Base-by-base conservation (phyloP, 2,113 vertebrate species). In the Brachirus orientalis region DNA sequence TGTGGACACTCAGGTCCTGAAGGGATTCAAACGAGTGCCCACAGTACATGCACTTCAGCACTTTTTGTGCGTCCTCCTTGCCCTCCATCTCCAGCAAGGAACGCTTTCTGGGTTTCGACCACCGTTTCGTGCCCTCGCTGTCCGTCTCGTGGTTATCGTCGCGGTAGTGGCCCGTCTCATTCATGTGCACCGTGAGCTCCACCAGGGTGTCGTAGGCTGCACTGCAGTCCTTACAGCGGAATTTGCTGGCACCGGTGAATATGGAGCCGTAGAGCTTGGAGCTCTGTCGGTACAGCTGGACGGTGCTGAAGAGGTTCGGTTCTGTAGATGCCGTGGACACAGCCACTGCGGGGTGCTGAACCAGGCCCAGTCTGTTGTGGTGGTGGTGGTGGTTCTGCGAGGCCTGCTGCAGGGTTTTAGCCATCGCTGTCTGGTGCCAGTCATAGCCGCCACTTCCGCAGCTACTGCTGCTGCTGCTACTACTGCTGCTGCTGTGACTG, bases 11-110 rank as follows among this genome's bases (percentile, higher is more conserved):
- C 78, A 99, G 86, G 92, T 99, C 98, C 89, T 99, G 98, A 51
- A 99, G 95, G 68, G 97, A 99, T 93, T 99, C 97, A 78, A 99
- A 99, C 28, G 97, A 98, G 92, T 99, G 98, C 60, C 98, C 98
- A 66, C 98, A 99, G 92, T 99, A 99, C 97, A 99, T 98, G 87
- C 97, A 99, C 86, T 99, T 99, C 18, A 99, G 90, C 57, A 99
- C 98, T 86, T 99, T 99, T 90, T 99, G 98, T 20, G 98, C 97
- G 2, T 99, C 98, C 74, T 99, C 98, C 72, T 99, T 99, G 19
- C 97, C 96, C 66, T 99, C 97, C 96, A 99, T 98, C 86, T 99
- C 98, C 60, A 99, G 91, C 90, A 99, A 88, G 50, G 98, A 99
- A 48, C 98, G 95, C 63, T 99, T 99, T 72, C 98, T 95, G 33